Evolutionary conservation across 2,888 invertebrate species (phyloP), one percentile per base, ranked within the genome.

Genomic region (Latrodectus hesperus): DNA sequence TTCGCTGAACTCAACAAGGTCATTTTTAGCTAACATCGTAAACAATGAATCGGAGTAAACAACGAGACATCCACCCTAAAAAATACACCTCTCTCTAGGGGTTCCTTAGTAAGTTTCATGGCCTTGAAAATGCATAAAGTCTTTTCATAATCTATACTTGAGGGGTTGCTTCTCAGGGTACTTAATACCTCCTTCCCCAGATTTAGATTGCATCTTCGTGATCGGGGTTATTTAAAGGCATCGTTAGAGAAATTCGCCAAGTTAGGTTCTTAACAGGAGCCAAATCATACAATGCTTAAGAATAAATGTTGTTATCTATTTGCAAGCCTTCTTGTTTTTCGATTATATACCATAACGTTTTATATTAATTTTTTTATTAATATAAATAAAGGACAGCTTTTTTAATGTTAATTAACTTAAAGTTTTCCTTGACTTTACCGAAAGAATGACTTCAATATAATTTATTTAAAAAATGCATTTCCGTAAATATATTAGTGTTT

Each of bases 101-200:
- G 78, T 70, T 77, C 60, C 17, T 38, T 9, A 55, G 55, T 55
- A 17, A 73, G 67, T 78, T 68, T 14, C 71, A 52, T 71, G 71
- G 65, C 85, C 85, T 86, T 86, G 85, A 80, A 86, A 86, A 80
- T 26, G 53, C 53, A 73, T 78, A 72, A 78, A 49, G 77, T 84
- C 65, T 84, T 49, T 84, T 75, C 77, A 84, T 77, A 77, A 68
- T 86, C 71, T 55, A 81, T 81, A 70, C 74, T 81, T 60, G 86
- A 86, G 86, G 86, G 81, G 81, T 77, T 82, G 67, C 68, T 87
- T 81, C 86, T 72, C 81, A 86, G 86, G 86, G 72, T 86, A 67
- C 81, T 86, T 86, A 80, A 65, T 81, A 87, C 86, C 86, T 81
- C 86, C 65, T 87, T 82, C 86, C 86, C 86, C 81, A 77, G 71